A percentile compares a stretch with the other conserved stretches of the same genome.
These are phyloP conservation scores for Toxonevra muliebris DNA, from an alignment of 2,888 invertebrate genomes.

Conservation along the genomic window DNA sequence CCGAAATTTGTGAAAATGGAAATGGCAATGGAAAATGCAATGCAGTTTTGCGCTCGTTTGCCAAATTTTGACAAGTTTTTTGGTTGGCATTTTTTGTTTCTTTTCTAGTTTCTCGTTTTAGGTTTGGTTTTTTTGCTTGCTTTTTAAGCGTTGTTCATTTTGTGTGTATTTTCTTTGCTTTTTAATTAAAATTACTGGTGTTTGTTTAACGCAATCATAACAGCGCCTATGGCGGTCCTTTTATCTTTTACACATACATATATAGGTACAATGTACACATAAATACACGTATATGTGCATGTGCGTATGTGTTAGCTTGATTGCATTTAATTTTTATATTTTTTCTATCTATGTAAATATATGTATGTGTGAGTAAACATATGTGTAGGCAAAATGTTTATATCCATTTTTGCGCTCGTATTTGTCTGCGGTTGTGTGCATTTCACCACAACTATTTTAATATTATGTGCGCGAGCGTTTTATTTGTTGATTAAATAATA, in stretches of 20 bases:
- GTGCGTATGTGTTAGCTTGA: too few relatives aligned
- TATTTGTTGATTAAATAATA: conserved; percentile 33
- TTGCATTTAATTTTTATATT: too few relatives aligned
- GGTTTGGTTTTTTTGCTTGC: background rate
- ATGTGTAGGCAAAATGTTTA: conserved; percentile 1
- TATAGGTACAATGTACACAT: background rate
- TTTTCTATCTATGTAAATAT: too few relatives aligned
- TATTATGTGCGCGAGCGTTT: conserved; percentile 33
- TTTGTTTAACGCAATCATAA: conserved; percentile 23
- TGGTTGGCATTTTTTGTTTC: conserved; percentile 6
- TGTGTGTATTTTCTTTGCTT: conserved; percentile 25
- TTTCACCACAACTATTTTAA: conserved; percentile 33
- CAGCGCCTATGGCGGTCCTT: conserved; percentile 24
- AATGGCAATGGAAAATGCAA: background rate
- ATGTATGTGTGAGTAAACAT: too few relatives aligned
- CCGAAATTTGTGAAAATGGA: background rate
- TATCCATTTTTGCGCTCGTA: conserved; percentile 1
- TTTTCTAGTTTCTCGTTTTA: conserved; percentile 8
- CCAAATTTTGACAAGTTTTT: conserved; percentile 6
- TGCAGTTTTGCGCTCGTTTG: conserved; percentile 6
- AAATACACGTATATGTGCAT: background rate
- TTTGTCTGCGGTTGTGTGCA: conserved; percentile 27
- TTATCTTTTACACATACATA: conserved; percentile 1
- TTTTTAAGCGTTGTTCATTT: conserved; percentile 2
- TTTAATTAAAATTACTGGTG: conserved; percentile 21